Evolutionary conservation across 2,888 invertebrate species (phyloP), one percentile per base, ranked within the genome.

Genomic region (Seladonia tumulorum): DNA sequence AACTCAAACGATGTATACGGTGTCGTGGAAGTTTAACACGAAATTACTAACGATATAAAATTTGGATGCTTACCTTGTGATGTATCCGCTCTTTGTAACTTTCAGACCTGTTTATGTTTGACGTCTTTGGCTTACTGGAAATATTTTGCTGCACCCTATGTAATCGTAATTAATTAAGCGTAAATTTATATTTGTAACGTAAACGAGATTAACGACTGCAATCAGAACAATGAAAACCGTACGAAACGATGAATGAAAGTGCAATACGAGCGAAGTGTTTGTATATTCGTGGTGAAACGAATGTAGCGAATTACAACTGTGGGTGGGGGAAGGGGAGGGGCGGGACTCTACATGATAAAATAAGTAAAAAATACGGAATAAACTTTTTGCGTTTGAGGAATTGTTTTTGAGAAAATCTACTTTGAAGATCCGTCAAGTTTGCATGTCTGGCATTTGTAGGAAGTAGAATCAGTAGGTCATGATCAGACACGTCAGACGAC

Each of bases 61-160:
- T 39, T 63, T 16, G 42, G 47, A 81, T 68, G 49, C 83, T 95
- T 90, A 96, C 96, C 95, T 95, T 95, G 90, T 95, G 94, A 92
- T 96, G 96, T 92, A 97, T 96, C 91, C 97, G 96, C 94, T 97
- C 97, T 95, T 97, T 97, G 95, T 97, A 97, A 94, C 97, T 97
- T 95, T 97, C 97, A 87, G 97, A 97, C 90, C 97, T 96, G 94
- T 97, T 97, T 90, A 96, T 95, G 91, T 94, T 95, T 89, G 95
- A 95, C 91, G 94, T 94, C 94, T 95, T 95, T 95, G 95, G 95
- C 94, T 95, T 95, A 93, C 93, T 94, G 93, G 95, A 94, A 93
- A 95, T 93, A 93, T 95, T 94, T 93, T 95, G 94, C 92, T 95
- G 94, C 93, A 95, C 94, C 95, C 95, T 95, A 87, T 85, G 85